A percentile compares a stretch with the other conserved stretches of the same genome.
phyloP scores from a whole-genome alignment of 2,888 invertebrate species.

The Drosophila dives region DNA sequence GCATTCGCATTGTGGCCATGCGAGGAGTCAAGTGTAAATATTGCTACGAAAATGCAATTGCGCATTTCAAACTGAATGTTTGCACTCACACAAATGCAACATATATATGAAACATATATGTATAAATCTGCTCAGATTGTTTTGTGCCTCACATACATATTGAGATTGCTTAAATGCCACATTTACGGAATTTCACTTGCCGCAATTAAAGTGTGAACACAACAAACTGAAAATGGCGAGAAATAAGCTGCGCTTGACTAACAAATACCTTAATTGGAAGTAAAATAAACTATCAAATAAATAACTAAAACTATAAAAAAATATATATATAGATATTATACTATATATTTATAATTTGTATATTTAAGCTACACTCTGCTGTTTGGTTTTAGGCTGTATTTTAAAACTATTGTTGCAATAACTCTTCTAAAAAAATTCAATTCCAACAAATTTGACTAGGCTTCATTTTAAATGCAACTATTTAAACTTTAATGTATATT shows the following conservation, averaged over 20 bases:
- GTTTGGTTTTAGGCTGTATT: accelerated
- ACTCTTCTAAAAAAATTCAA: too few species aligned
- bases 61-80: background rate
- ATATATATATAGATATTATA: background rate
- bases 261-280: background rate
- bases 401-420: background rate
- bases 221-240: background rate
- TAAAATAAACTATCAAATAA: background rate
- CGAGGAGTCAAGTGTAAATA: constrained; percentile 65
- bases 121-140: constrained; percentile 31
- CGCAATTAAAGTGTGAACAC: constrained; percentile 29
- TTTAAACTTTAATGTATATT: too few species aligned
- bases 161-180: constrained; percentile 34
- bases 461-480: background rate
- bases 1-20: constrained; percentile 71
- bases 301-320: too few species aligned
- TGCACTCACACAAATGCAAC: background rate
- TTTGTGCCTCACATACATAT: constrained; percentile 7
- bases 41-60: constrained; percentile 46
- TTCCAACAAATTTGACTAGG: background rate
- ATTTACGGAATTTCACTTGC: constrained; percentile 17
- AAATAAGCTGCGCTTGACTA: background rate
- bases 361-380: background rate
- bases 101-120: background rate
- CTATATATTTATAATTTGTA: background rate